Base-by-base conservation (phyloP, 2,888 invertebrate species). In the Crossocerus cetratus region DNA sequence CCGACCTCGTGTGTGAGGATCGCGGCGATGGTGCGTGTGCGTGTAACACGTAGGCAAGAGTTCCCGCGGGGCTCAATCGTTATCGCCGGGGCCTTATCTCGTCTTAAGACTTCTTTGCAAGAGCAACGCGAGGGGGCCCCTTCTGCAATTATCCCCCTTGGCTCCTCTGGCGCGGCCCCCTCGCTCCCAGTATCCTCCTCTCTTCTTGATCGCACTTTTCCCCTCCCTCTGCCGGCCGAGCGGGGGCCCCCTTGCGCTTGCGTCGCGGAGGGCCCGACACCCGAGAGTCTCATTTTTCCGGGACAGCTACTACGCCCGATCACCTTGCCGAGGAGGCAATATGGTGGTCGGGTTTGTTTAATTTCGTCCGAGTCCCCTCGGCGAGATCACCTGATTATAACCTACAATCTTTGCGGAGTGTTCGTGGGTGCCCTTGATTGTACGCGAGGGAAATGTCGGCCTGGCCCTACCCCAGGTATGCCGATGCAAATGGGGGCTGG, bases 21-120 rank as follows among this genome's bases (percentile, higher is more conserved):
- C 74, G 72, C 75, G 80, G 56, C 42, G 20, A 42, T 54, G 2
- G 62, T 43, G 65, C 67, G 70, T 70, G 69, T 72, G 77, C 75
- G 82, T 83, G 83, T 81, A 84, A 83, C 81, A 83, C 81, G 83
- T 82, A 85, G 81, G 79, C 78, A 81, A 86, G 84, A 85, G 85
- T 88, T 86, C 86, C 88, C 88, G 85, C 86, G 85, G 88, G 88
- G 87, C 86, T 83, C 84, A 86, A 88, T 88, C 88, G 87, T 90
- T 89, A 90, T 89, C 89, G 87, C 82, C 82, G 79, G 78, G 79
- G 85, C 85, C 88, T 89, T 89, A 89, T 89, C 89, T 89, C 84
- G 82, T 83, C 85, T 85, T 80, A 83, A 84, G 84, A 83, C 86
- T 87, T 83, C 85, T 83, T 84, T 81, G 84, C 86, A 83, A 83